Base-by-base conservation (phyloP, 2,797 vertebrate species). In the Molossus alvarezi region DNA sequence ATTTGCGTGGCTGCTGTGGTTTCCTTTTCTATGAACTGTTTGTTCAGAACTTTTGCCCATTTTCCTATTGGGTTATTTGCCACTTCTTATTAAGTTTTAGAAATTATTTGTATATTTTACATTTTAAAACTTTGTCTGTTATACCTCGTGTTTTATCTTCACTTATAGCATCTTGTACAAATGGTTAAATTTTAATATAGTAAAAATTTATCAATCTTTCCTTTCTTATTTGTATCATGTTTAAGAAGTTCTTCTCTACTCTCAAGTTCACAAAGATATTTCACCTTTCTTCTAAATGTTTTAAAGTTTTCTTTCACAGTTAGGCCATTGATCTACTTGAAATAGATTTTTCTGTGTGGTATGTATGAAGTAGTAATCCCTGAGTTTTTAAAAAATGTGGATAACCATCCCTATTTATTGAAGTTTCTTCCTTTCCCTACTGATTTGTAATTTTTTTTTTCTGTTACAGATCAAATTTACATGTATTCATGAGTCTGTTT, bases 251-350 rank as follows among this genome's bases (percentile, higher is more conserved):
- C 41, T 82, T 73, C 48, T 53, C 55, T 85, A 88, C 4, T 84
- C 67, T 51, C 21, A 77, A 88, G 18, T 84, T 96, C 81, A 92
- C 64, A 75, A 83, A 69, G 69, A 37, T 90, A 69, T 72, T 95
- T 58, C 72, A 73, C 27, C 29, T 58, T 86, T 92, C 79, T 95
- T 90, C 76, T 86, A 75, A 94, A 91, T 71, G 23, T 81, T 58
- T 94, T 72, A 51, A 83, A 83, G 55, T 83, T 64, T 86, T 75
- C 48, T 82, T 97, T 84, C 64, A 67, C 25, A 87, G 53, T 58
- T 85, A 64, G 71, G 45, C 23, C 29, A 94, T 90, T 58, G 72
- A 81, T 20, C 55, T 88, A 64, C 15, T 2, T 48, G 48, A 90
- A 94, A 88, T 51, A 25, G 72, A 89, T 33, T 76, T 88, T 90